phyloP scores from a whole-genome alignment of 2,113 vertebrate species.

The Xiphophorus hellerii region DNA sequence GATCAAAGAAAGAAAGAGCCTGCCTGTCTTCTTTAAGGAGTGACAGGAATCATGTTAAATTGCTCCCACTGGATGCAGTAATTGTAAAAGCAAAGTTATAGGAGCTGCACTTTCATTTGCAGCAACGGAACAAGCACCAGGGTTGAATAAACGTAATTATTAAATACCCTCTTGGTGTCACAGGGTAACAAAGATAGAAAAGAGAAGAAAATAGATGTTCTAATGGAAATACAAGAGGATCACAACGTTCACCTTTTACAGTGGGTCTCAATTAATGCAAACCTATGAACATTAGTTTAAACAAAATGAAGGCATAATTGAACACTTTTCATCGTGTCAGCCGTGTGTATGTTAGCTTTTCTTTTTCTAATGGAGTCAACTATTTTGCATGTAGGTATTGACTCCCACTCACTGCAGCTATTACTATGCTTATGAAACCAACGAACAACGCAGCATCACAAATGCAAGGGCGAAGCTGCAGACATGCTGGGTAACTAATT shows the following conservation, averaged over 20 bases:
- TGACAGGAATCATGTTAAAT: conserved; percentile 37
- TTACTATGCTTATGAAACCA: conserved; percentile 36
- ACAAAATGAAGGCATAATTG: neutral
- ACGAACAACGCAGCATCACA: conserved; percentile 31
- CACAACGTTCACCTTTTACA: conserved; percentile 20
- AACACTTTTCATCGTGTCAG: neutral
- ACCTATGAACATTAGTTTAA: conserved; percentile 25
- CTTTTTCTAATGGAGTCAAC: neutral
- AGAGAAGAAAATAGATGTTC: conserved; percentile 12
- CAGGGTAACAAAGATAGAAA: conserved; percentile 48
- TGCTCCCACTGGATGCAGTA: conserved; percentile 26
- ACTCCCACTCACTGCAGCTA: conserved; percentile 28
- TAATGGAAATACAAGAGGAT: conserved; percentile 35
- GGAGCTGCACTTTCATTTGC: conserved; percentile 56
- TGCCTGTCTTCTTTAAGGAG: conserved; percentile 27
- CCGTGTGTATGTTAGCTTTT: neutral
- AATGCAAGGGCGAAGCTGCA: conserved; percentile 25
- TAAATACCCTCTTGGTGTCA: conserved; percentile 60
- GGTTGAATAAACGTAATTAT: conserved; percentile 63
- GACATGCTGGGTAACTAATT: conserved; percentile 50
- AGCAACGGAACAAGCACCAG: conserved; percentile 58
- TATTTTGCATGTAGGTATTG: neutral
- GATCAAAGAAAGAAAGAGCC: conserved; percentile 16
- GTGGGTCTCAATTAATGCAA: conserved; percentile 14
- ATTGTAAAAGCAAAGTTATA: conserved; percentile 53